A percentile compares a stretch with the other conserved stretches of the same genome.
Evolutionary conservation across 2,797 vertebrate genomes (phyloP).

Genomic region (Aulostomus chinensis): DNA sequence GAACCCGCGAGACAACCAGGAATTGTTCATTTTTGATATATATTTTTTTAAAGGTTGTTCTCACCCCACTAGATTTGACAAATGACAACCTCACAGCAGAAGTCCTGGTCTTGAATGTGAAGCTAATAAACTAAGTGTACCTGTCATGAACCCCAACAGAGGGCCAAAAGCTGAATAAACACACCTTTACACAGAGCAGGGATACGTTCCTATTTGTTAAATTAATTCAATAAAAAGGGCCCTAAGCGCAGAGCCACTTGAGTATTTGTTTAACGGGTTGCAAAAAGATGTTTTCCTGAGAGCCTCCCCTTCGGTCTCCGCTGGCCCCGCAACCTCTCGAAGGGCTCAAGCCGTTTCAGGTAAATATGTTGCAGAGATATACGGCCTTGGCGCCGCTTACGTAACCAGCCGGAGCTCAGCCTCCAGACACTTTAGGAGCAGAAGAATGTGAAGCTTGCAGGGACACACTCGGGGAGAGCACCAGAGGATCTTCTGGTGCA

Average conservation of each 20-base stretch:
- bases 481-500: no score
- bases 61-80: background rate
- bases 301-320: background rate
- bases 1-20: no score
- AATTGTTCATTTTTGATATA: no score
- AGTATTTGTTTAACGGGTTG: conserved; percentile 11
- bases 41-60: conserved; percentile 42
- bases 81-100: no score
- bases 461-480: no score
- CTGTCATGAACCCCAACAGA: conserved; percentile 37
- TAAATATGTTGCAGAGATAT: conserved; percentile 38
- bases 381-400: conserved; percentile 34
- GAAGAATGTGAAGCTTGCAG: conserved; percentile 36
- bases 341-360: conserved; percentile 26
- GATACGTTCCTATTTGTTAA: conserved; percentile 30
- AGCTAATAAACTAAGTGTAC: conserved; percentile 48
- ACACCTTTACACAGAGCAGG: conserved; percentile 13
- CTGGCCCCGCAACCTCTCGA: conserved; percentile 1
- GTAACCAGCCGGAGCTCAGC: conserved; percentile 28
- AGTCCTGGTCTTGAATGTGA: no score
- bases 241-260: conserved; percentile 6
- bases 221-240: conserved; percentile 40
- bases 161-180: conserved; percentile 61
- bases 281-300: background rate
- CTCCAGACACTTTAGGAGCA: conserved; percentile 22